Percentiles rank a stretch among this genome's conserved stretches.
Conservation (phyloP, 1,140 invertebrate species). For the Ceratina calcarata region DNA sequence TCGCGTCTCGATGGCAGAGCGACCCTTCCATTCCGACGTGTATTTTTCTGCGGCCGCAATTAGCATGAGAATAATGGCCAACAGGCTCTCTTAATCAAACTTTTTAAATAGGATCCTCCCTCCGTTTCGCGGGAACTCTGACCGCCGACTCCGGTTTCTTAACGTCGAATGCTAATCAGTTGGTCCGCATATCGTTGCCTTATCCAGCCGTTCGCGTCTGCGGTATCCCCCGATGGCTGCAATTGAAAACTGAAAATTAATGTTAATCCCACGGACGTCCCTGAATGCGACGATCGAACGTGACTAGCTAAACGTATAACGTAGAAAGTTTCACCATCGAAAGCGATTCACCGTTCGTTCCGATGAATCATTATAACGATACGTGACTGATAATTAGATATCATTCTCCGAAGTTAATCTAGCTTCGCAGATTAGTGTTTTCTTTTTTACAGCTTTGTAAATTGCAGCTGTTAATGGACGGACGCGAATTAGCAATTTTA, state of each 20-base stretch:
- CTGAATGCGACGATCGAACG: constrained; percentile 9
- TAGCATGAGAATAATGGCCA: constrained; percentile 76
- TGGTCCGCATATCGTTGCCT: constrained; percentile 53
- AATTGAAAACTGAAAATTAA: constrained; percentile 66
- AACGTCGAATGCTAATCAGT: constrained; percentile 72
- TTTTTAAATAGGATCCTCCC: constrained; percentile 76
- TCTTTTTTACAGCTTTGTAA: too few species aligned
- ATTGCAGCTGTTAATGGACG: neutral
- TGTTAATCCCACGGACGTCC: constrained; percentile 42
- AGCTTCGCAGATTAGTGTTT: neutral
- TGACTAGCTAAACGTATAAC: constrained; percentile 10
- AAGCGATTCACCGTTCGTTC: constrained; percentile 25
- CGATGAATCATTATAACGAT: constrained; percentile 20
- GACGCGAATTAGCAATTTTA: too few species aligned
- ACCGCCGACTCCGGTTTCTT: constrained; percentile 59
- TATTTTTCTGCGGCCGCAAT: constrained; percentile 70
- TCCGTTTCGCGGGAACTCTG: constrained; percentile 20
- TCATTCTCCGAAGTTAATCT: neutral
- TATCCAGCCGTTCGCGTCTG: constrained; percentile 44
- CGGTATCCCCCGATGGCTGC: constrained; percentile 31
- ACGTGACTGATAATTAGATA: constrained; percentile 3
- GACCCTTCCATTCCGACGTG: constrained; percentile 62
- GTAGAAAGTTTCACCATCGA: constrained; percentile 1
- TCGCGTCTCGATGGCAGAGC: constrained; percentile 2
- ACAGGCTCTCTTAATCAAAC: constrained; percentile 76